A percentile compares a stretch with the other conserved stretches of the same genome.
Conservation (phyloP, 2,797 vertebrate species). For the Acanthurus tractus region DNA sequence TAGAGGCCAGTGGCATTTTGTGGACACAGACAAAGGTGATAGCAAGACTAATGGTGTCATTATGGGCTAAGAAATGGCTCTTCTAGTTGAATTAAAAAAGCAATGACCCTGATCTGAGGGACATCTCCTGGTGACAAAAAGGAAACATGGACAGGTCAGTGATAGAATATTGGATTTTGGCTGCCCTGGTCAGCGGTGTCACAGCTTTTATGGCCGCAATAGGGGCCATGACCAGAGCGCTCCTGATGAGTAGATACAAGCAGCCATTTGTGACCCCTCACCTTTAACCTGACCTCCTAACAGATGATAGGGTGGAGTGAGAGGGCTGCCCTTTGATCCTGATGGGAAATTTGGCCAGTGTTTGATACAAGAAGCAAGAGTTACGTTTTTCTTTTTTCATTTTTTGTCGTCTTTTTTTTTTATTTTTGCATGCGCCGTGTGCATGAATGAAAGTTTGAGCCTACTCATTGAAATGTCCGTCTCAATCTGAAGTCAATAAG, state of each 20-base stretch:
- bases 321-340: conserved; percentile 46
- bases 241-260: conserved; percentile 87
- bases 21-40: conserved; percentile 69
- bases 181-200: conserved; percentile 81
- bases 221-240: conserved; percentile 73
- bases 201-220: conserved; percentile 83
- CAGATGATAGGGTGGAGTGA: conserved; percentile 60
- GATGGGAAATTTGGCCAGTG: conserved; percentile 39
- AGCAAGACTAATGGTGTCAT: conserved; percentile 83
- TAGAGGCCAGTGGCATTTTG: conserved; percentile 64
- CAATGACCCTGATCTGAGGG: conserved; percentile 83
- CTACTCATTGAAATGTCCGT: conserved; percentile 51
- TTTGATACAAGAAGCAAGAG: background rate
- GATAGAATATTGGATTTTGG: conserved; percentile 87
- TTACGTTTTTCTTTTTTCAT: background rate
- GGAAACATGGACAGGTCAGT: conserved; percentile 72
- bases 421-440: background rate
- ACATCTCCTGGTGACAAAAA: conserved; percentile 75
- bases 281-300: conserved; percentile 85
- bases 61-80: conserved; percentile 74
- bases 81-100: conserved; percentile 85
- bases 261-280: conserved; percentile 87
- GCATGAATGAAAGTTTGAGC: conserved; percentile 36
- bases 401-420: background rate
- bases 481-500: conserved; percentile 65